Evolutionary conservation across 2,797 vertebrate species (phyloP).

Genomic region (Gila robusta): DNA sequence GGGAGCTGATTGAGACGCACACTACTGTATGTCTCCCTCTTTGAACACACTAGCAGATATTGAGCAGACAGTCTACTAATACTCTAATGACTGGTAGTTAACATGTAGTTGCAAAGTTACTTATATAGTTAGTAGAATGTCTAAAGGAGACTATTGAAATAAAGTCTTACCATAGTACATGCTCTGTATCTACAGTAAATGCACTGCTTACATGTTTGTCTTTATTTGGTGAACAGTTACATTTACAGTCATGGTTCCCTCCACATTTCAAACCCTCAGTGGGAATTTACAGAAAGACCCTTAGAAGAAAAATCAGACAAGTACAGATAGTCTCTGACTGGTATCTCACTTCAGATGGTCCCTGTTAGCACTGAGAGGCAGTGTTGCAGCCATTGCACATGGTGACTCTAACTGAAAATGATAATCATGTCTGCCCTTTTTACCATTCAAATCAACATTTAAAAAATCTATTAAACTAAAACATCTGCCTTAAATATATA

Average conservation of each 20-base stretch:
- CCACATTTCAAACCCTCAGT: background rate
- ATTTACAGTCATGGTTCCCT: background rate
- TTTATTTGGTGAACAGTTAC: background rate
- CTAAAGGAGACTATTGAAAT: background rate
- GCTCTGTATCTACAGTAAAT: background rate
- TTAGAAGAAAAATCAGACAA: background rate
- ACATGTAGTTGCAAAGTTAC: too few species aligned
- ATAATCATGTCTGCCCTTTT: background rate
- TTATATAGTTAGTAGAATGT: background rate
- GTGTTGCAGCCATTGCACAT: constrained; percentile 14
- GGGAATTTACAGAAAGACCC: background rate
- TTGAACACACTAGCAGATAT: background rate
- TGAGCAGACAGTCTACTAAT: background rate
- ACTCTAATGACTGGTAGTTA: background rate
- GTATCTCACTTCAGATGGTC: constrained; percentile 36
- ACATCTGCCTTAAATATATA: constrained; percentile 14
- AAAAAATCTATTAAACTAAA: constrained; percentile 11
- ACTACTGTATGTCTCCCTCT: too few species aligned
- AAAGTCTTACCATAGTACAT: background rate
- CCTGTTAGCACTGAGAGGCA: constrained; percentile 21
- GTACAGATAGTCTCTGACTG: constrained; percentile 22
- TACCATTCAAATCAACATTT: background rate
- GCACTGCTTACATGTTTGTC: background rate
- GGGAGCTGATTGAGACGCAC: too few species aligned
- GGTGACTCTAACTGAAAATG: background rate